Evolutionary conservation across 2,113 vertebrate genomes (phyloP).

Genomic region (Seriola quinqueradiata): DNA sequence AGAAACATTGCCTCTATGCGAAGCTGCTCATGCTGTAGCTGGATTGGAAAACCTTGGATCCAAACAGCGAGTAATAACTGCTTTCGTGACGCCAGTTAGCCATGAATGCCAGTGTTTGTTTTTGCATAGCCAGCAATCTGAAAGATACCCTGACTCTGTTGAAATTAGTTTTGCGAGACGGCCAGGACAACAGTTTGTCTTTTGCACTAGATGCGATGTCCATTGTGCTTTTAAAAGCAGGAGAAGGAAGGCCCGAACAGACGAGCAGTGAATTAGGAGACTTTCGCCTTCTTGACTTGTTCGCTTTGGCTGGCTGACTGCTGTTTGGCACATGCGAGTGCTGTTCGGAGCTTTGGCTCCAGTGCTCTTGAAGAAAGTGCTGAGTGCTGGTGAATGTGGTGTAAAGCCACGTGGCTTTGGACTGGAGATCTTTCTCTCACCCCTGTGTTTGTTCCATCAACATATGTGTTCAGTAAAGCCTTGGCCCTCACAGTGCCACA

Average conservation of each 20-base stretch:
- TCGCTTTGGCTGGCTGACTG: constrained; percentile 49
- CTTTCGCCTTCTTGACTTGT: constrained; percentile 50
- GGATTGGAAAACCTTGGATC: constrained; percentile 37
- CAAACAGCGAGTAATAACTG: constrained; percentile 42
- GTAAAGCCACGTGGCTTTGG: constrained; percentile 75
- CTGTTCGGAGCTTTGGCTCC: constrained; percentile 48
- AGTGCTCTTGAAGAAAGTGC: constrained; percentile 72
- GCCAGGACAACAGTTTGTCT: neutral
- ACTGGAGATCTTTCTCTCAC: constrained; percentile 47
- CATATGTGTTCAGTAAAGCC: constrained; percentile 78
- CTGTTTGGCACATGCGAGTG: constrained; percentile 49
- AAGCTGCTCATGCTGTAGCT: constrained; percentile 24
- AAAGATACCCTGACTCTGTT: constrained; percentile 30
- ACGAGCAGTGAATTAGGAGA: constrained; percentile 19
- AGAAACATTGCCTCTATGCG: constrained; percentile 23
- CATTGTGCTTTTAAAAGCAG: constrained; percentile 1
- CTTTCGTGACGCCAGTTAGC: constrained; percentile 42
- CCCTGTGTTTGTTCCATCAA: constrained; percentile 72
- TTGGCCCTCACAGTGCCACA: constrained; percentile 48
- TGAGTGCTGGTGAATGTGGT: constrained; percentile 77
- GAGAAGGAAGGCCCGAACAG: constrained; percentile 16
- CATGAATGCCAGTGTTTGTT: constrained; percentile 43
- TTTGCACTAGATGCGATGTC: neutral
- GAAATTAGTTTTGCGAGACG: constrained; percentile 10
- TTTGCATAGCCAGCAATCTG: constrained; percentile 34